phyloP scores from a whole-genome alignment of 1,140 invertebrate species.

The Acromyrmex heyeri region DNA sequence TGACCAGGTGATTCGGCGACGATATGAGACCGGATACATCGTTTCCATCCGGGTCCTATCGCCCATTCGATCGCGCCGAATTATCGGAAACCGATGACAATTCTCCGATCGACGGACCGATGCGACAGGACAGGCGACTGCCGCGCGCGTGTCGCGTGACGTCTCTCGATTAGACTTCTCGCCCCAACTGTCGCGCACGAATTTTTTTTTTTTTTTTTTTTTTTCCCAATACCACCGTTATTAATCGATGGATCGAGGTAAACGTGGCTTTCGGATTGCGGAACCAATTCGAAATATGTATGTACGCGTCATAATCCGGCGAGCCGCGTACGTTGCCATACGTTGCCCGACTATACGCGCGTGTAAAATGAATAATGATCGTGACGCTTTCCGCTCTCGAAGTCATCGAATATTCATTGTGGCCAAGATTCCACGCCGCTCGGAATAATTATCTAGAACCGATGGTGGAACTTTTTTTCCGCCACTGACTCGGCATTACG shows the following conservation, averaged over 20 bases:
- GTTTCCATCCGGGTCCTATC: conserved; percentile 59
- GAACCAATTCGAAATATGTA: conserved; percentile 53
- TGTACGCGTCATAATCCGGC: neutral
- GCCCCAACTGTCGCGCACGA: neutral
- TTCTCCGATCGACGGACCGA: conserved; percentile 21
- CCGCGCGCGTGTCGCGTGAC: conserved; percentile 70
- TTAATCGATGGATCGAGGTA: conserved; percentile 11
- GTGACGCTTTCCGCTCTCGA: conserved; percentile 7
- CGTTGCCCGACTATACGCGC: neutral
- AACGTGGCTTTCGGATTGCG: conserved; percentile 25
- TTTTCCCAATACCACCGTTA: conserved; percentile 1
- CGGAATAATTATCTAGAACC: conserved; percentile 49
- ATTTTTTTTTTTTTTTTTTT: conserved; percentile 39
- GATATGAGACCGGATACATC: conserved; percentile 54
- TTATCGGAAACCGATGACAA: conserved; percentile 75
- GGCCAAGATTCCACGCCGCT: conserved; percentile 38
- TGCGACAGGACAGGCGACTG: conserved; percentile 5
- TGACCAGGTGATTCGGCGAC: conserved; percentile 57
- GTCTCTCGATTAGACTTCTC: conserved; percentile 63
- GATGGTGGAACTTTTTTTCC: conserved; percentile 6
- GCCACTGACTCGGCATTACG: conserved; percentile 38
- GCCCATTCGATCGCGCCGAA: conserved; percentile 62
- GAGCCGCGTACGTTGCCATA: neutral
- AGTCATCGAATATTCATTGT: conserved; percentile 55
- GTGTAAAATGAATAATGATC: conserved; percentile 51